These are phyloP conservation scores for Sebastes goodei DNA, from an alignment of 2,797 vertebrate species.

Conservation along the genomic window DNA sequence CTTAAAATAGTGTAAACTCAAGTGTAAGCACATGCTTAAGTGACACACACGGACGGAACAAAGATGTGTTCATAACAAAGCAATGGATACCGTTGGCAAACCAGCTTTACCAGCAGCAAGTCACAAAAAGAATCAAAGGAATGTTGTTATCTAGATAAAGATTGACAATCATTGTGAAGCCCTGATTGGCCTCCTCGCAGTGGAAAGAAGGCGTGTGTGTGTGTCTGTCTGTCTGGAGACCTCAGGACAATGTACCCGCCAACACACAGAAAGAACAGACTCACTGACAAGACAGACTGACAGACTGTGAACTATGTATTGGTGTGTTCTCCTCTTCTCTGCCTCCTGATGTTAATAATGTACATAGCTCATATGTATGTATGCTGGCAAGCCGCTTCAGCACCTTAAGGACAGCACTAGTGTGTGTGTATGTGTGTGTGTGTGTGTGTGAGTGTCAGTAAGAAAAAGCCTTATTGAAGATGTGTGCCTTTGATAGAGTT, in stretches of 20 bases:
- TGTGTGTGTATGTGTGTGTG: constrained; percentile 1
- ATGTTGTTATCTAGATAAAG: background rate
- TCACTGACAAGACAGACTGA: constrained; percentile 11
- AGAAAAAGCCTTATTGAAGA: constrained; percentile 31
- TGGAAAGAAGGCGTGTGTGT: background rate
- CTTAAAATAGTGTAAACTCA: background rate
- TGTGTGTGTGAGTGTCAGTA: background rate
- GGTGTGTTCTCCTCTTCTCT: constrained; percentile 2
- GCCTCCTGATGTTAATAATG: constrained; percentile 83
- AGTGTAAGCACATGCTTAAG: background rate
- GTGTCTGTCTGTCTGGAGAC: constrained; percentile 36
- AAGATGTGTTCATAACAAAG: background rate
- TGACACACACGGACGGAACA: constrained; percentile 11
- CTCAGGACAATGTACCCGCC: constrained; percentile 45
- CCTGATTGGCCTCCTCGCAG: background rate
- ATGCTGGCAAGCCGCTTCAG: constrained; percentile 86
- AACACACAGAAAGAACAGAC: background rate
- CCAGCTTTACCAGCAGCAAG: background rate
- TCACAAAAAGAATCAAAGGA: background rate
- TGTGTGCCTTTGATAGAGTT: constrained; percentile 50
- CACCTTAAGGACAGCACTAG: constrained; percentile 93
- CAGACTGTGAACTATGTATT: constrained; percentile 39
- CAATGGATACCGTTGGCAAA: constrained; percentile 19
- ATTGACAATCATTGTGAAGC: constrained; percentile 4
- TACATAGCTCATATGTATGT: constrained; percentile 85